Base-by-base conservation (phyloP, 2,888 invertebrate species). In the Mesopsocus fuscifrons region DNA sequence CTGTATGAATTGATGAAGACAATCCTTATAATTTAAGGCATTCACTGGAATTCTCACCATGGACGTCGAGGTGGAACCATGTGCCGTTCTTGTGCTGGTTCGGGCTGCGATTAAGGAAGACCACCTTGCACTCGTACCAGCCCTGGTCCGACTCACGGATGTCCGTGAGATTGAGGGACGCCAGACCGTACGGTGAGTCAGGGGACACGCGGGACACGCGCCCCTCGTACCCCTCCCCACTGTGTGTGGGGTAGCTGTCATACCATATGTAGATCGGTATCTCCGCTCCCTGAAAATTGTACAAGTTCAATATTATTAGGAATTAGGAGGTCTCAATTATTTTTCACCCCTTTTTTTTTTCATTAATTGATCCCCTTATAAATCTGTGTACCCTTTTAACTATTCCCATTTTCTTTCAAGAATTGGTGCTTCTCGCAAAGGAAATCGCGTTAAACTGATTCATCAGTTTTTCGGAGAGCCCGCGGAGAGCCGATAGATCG, bases 211-310 rank as follows among this genome's bases (percentile, higher is more conserved):
- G 75, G 49, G 87, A 83, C 59, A 89, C 89, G 48, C 91, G 71
- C 53, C 85, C 87, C 63, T 89, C 87, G 69, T 89, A 91, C 43
- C 87, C 89, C 62, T 85, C 83, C 56, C 85, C 92, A 64, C 88
- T 85, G 72, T 92, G 94, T 51, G 92, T 87, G 54, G 89, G 89
- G 68, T 94, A 94, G 62, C 88, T 87, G 69, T 91, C 89, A 74
- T 91, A 94, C 85, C 91, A 91, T 67, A 92, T 89, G 73, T 91
- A 92, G 65, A 94, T 89, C 55, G 92, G 91, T 66, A 88, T 82
- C 69, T 89, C 88, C 71, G 88, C 79, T 62, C 88, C 89, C 88
- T 89, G 72, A 62, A 61, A 63, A 59, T 58, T 49, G 43, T 17
- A 35, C 47, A 55, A 49, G 47, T 11, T 42, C n/a, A n/a, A n/a